Conservation (phyloP, 2,888 invertebrate genomes). For the Melinaea menophilus region DNA sequence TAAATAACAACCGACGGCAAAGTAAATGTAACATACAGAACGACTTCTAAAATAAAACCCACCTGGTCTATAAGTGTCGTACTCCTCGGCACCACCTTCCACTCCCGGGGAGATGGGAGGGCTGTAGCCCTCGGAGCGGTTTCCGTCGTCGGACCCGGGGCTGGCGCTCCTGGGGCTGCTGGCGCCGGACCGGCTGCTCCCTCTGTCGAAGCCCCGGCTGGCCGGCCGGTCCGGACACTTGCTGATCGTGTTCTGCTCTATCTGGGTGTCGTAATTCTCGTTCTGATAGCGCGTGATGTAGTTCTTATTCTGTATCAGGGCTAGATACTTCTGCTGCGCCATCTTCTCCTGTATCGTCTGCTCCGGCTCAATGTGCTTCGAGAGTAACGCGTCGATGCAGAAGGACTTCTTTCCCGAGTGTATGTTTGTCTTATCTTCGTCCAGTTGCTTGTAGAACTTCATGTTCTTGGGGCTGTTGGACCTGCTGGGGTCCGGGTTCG, state of each 20-base stretch:
- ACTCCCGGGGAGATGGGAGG: conserved; percentile 92
- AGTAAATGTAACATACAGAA: background rate
- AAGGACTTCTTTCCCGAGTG: conserved; percentile 84
- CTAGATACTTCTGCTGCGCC: conserved; percentile 63
- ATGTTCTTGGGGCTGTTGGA: conserved; percentile 66
- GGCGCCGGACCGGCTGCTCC: conserved; percentile 59
- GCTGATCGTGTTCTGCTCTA: conserved; percentile 67
- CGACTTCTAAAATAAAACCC: conserved; percentile 27
- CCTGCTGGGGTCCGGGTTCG: conserved; percentile 51
- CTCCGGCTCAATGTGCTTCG: conserved; percentile 69
- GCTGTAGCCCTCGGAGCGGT: conserved; percentile 83
- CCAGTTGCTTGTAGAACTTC: conserved; percentile 53
- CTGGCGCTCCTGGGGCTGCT: conserved; percentile 60
- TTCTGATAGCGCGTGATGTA: conserved; percentile 60
- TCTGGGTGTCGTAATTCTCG: conserved; percentile 68
- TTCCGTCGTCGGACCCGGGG: conserved; percentile 77
- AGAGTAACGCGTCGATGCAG: conserved; percentile 92
- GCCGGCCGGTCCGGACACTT: conserved; percentile 47
- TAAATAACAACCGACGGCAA: too few species aligned
- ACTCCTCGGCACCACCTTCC: conserved; percentile 80
- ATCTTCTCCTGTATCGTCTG: conserved; percentile 55
- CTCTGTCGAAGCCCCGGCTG: conserved; percentile 40
- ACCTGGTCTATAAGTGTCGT: conserved; percentile 70
- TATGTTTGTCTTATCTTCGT: conserved; percentile 63
- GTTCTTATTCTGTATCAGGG: conserved; percentile 63